phyloP scores from a whole-genome alignment of 2,797 vertebrate genomes.

The Ispidina picta region DNA sequence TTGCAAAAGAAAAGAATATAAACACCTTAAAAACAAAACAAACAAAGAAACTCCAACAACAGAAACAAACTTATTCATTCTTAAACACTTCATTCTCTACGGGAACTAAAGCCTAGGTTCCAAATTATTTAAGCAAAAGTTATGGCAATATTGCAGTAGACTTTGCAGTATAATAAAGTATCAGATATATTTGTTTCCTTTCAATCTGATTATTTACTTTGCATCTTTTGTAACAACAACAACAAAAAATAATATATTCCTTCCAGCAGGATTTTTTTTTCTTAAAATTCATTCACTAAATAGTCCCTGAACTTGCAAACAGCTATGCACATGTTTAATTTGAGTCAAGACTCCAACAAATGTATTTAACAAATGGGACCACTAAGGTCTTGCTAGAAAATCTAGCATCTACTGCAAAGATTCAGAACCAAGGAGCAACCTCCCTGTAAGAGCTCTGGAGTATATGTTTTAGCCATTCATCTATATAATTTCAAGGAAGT shows the following conservation, averaged over 20 bases:
- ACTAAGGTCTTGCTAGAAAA: conserved; percentile 10
- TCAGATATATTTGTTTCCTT: background rate
- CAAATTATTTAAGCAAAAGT: background rate
- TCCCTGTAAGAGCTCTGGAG: background rate
- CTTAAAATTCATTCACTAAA: background rate
- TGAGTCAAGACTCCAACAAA: conserved; percentile 35
- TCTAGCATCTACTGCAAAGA: background rate
- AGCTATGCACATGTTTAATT: background rate
- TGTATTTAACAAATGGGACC: conserved; percentile 40
- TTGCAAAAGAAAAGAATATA: background rate
- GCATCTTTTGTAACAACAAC: background rate
- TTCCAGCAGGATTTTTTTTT: background rate
- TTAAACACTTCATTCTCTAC: background rate
- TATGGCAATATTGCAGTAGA: background rate
- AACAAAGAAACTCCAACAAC: background rate
- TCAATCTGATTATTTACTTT: background rate
- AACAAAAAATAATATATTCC: background rate
- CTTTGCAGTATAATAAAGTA: background rate
- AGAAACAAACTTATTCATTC: background rate
- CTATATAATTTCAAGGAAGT: conserved; percentile 13
- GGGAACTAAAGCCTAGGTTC: background rate
- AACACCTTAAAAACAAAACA: background rate
- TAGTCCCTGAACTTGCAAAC: conserved; percentile 3
- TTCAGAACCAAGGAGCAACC: background rate
- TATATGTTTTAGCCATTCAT: conserved; percentile 36